Base-by-base conservation (phyloP, 2,888 invertebrate species). In the Drosophila limbata region DNA sequence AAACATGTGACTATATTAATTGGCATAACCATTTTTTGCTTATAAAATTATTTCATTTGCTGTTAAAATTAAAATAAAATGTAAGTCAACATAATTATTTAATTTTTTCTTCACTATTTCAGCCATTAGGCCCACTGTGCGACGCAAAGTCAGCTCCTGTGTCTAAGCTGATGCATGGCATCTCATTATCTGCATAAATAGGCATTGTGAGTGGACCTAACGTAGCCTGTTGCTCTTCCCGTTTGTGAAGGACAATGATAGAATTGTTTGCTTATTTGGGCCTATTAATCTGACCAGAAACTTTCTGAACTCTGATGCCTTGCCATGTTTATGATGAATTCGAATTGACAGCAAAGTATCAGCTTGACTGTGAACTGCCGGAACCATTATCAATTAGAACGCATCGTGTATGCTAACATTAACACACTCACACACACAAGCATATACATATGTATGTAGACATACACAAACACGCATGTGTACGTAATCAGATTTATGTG, bases 321-420 rank as follows among this genome's bases (percentile, higher is more conserved):
- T 10, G 21, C 42, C 65, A 47, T 53, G 48, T 69, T 84, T 84
- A 81, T 84, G 87, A 75, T 88, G 72, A 66, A 85, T 84, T 73
- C 69, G 70, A 77, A 85, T 77, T 83, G 77, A 69, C 66, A 77
- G 77, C 64, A 59, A 66, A 73, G 69, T 79, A 71, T 64, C 71
- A 60, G 65, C 73, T 68, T 68, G 61, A 62, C 57, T 52, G 39
- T 44, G 61, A 45, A 50, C 53, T 56, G 63, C 59, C 69, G 28
- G 47, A 55, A 62, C 56, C 69, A 73, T 77, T 85, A 85, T 85
- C 85, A 87, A 85, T 88, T 88, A 88, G 80, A 77, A 53, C 69
- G 51, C 59, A 74, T 73, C 76, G 57, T 59, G 40, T 35, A 45
- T 69, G 59, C 45, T 25, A 60, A 39, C 33, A 59, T 15, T 47